These are phyloP conservation scores for Acanthacorydalis orientalis DNA, from an alignment of 2,888 invertebrate genomes.

Conservation along the genomic window DNA sequence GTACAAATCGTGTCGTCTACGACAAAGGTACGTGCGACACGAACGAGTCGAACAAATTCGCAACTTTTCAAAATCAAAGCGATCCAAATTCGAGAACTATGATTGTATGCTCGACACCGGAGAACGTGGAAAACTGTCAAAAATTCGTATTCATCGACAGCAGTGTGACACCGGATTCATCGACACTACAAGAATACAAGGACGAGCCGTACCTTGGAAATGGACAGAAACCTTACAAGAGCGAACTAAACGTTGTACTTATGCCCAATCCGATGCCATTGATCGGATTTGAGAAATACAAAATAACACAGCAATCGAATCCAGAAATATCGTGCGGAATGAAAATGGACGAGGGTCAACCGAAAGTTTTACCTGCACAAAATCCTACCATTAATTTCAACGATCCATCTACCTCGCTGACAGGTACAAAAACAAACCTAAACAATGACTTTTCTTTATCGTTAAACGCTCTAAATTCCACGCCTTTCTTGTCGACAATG, in stretches of 20 bases:
- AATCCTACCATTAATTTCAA: too few relatives aligned
- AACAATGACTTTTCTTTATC: background rate
- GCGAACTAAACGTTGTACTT: constrained; percentile 25
- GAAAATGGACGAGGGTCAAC: background rate
- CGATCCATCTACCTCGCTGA: too few relatives aligned
- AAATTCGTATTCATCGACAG: background rate
- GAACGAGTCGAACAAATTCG: too few relatives aligned
- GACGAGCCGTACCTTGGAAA: background rate
- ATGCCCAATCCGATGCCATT: constrained; percentile 28
- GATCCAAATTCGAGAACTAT: too few relatives aligned
- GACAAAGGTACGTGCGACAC: background rate
- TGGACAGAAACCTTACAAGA: constrained; percentile 21
- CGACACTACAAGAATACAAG: background rate
- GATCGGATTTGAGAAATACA: constrained; percentile 26
- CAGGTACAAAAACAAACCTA: too few relatives aligned
- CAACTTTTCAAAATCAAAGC: too few relatives aligned
- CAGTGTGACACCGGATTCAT: background rate
- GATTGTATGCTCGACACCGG: too few relatives aligned
- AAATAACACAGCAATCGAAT: constrained; percentile 10
- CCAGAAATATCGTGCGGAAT: constrained; percentile 2
- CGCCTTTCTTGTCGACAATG: too few relatives aligned
- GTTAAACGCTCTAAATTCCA: background rate
- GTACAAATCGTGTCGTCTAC: constrained; percentile 4
- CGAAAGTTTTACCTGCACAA: background rate
- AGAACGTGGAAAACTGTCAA: background rate